Percentiles rank a stretch among this genome's conserved stretches.
Conservation (phyloP, 2,888 invertebrate genomes). For the Pandemis cinnamomeana region DNA sequence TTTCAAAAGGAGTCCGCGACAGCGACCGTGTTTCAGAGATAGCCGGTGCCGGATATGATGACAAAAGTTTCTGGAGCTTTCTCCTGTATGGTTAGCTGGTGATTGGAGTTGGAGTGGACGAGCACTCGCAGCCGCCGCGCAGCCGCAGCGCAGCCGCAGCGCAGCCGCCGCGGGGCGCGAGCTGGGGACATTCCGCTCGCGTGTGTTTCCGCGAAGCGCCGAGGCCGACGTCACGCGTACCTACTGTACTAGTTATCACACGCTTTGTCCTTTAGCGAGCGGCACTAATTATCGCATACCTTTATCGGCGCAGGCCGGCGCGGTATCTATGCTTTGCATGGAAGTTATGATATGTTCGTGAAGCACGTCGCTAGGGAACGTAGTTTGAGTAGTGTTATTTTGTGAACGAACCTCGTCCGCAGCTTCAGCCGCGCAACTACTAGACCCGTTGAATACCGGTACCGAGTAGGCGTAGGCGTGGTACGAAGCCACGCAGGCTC, state of each 20-base stretch:
- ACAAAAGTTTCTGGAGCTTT: neutral
- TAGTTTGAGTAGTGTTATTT: too few species aligned
- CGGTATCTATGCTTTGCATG: neutral
- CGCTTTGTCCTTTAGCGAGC: conserved; percentile 8
- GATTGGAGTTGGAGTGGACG: neutral
- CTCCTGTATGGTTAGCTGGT: neutral
- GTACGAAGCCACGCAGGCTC: too few species aligned
- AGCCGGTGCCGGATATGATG: neutral
- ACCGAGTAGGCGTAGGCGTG: too few species aligned
- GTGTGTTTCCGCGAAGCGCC: neutral
- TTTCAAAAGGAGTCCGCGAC: too few species aligned
- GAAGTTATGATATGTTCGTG: neutral
- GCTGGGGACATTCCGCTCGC: neutral
- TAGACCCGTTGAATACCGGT: too few species aligned
- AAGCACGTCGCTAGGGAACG: too few species aligned
- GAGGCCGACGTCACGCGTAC: neutral
- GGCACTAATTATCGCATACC: conserved; percentile 6
- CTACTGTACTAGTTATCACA: neutral
- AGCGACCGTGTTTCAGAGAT: neutral
- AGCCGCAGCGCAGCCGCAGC: too few species aligned
- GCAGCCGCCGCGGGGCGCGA: too few species aligned
- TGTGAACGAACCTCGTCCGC: too few species aligned
- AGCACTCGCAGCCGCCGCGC: too few species aligned
- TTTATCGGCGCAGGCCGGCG: neutral
- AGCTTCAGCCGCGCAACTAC: too few species aligned